Conservation (phyloP, 23 tunicate genomes). For the Trididemnum nubilum region DNA sequence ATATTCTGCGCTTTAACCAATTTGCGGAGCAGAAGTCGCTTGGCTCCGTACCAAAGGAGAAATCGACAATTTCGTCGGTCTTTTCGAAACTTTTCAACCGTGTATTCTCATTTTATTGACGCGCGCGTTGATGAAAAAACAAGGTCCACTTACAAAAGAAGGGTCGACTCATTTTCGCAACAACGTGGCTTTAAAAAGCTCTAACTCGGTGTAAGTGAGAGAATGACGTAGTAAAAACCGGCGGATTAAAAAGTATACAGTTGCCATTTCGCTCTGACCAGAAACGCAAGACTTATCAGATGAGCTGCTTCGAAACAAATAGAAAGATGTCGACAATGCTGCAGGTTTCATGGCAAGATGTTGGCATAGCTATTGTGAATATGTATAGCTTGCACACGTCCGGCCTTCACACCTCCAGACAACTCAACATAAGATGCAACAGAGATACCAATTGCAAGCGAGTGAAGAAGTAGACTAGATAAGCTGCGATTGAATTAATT, state of each 20-base stretch:
- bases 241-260: no score
- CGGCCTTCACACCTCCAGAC: conserved; percentile 49
- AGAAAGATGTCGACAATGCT: conserved; percentile 20
- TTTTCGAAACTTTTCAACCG: conserved; percentile 8
- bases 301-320: no score
- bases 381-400: conserved; percentile 51
- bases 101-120: background rate
- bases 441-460: no score
- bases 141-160: conserved; percentile 8
- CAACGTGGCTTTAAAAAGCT: no score
- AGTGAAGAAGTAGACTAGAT: no score
- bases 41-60: background rate
- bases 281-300: no score
- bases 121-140: background rate
- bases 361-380: conserved; percentile 68
- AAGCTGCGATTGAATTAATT: no score
- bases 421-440: conserved; percentile 7
- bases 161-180: background rate
- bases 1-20: background rate
- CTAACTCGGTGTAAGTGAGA: no score
- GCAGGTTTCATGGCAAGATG: conserved; percentile 71
- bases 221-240: no score
- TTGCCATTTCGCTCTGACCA: no score
- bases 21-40: background rate
- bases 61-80: background rate